Evolutionary conservation across 2,113 vertebrate genomes (phyloP).

Genomic region (Cottus gobio): DNA sequence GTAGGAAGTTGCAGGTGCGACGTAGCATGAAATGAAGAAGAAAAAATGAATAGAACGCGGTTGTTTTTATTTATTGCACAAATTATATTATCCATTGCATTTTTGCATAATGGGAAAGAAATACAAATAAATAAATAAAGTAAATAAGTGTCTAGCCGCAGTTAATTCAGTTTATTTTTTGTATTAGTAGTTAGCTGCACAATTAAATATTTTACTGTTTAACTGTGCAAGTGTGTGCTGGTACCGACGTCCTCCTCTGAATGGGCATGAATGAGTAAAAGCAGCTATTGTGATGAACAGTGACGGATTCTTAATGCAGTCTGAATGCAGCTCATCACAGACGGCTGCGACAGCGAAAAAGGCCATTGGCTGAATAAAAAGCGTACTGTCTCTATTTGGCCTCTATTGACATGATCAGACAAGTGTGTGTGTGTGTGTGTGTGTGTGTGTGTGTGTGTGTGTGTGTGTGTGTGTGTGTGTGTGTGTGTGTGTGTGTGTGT

Average conservation of each 20-base stretch:
- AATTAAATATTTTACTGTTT: background rate
- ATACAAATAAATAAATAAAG: background rate
- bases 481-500: background rate
- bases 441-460: slow-evolving; percentile 1
- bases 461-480: background rate
- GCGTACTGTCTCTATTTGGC: slow-evolving; percentile 56
- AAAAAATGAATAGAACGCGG: background rate
- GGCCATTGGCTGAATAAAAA: slow-evolving; percentile 37
- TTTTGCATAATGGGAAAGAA: too few species aligned
- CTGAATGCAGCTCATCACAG: slow-evolving; percentile 33
- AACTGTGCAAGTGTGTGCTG: background rate
- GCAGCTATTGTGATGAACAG: slow-evolving; percentile 7
- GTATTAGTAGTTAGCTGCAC: too few species aligned
- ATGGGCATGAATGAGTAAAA: slow-evolving; percentile 6
- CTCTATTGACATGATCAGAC: slow-evolving; percentile 71
- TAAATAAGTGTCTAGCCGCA: too few species aligned
- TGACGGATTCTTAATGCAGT: slow-evolving; percentile 8
- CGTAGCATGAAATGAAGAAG: too few species aligned
- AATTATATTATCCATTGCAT: background rate
- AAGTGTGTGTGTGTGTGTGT: slow-evolving; percentile 43
- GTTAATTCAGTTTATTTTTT: too few species aligned
- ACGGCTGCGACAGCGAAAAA: slow-evolving; percentile 17
- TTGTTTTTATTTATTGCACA: too few species aligned
- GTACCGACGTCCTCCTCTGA: background rate
- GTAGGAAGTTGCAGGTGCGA: background rate